phyloP scores from a whole-genome alignment of 2,888 invertebrate genomes.

The Griposia aprilina region DNA sequence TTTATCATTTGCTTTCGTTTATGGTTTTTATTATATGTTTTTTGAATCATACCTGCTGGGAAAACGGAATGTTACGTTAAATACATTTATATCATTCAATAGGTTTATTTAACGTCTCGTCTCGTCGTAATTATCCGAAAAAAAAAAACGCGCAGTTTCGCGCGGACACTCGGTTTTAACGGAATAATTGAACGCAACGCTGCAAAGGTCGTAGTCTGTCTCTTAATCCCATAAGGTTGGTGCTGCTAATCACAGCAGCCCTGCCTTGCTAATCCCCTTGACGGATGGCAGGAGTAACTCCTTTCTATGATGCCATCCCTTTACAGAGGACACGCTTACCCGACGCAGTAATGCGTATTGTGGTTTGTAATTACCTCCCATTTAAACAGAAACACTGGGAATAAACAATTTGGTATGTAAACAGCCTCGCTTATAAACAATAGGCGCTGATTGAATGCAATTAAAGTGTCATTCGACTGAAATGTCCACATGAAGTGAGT shows the following conservation, averaged over 20 bases:
- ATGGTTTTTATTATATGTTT: too few species aligned
- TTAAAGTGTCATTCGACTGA: constrained; percentile 48
- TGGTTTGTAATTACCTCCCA: constrained; percentile 59
- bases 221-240: constrained; percentile 76
- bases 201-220: constrained; percentile 69
- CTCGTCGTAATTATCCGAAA: not conserved
- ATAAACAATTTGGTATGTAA: constrained; percentile 51
- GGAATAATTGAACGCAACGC: constrained; percentile 73
- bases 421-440: constrained; percentile 45
- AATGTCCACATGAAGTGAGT: constrained; percentile 48
- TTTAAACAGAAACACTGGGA: constrained; percentile 46
- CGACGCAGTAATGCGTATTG: constrained; percentile 52
- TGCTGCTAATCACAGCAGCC: constrained; percentile 67
- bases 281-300: constrained; percentile 70
- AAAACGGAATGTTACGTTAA: not conserved
- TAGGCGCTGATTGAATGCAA: constrained; percentile 48
- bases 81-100: not conserved
- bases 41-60: not conserved
- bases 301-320: constrained; percentile 66
- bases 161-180: constrained; percentile 65
- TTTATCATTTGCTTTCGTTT: too few species aligned
- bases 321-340: constrained; percentile 57
- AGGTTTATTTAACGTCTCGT: constrained; percentile 4
- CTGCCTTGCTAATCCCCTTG: constrained; percentile 76
- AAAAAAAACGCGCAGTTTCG: constrained; percentile 21